phyloP scores from a whole-genome alignment of 2,113 vertebrate species.

The Xerus inauris region DNA sequence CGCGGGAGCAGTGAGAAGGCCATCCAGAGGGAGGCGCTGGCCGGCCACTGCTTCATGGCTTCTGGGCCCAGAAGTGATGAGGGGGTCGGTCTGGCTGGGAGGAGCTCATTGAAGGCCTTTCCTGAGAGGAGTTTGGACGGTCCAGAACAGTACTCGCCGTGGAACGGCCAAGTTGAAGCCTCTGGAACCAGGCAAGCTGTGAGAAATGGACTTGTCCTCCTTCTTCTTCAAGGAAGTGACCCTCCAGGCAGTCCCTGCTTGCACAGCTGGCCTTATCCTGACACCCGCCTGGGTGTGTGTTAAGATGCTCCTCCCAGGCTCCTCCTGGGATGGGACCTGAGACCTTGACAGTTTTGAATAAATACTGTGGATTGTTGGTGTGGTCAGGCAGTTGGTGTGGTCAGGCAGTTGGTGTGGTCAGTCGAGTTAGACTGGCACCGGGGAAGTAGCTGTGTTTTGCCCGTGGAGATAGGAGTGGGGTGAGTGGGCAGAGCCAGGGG shows the following conservation, averaged over 20 bases:
- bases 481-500: background rate
- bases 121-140: background rate
- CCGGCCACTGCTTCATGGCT: background rate
- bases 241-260: background rate
- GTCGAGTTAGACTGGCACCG: background rate
- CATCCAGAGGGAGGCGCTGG: background rate
- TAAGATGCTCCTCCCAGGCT: background rate
- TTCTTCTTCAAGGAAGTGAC: background rate
- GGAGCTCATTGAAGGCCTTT: background rate
- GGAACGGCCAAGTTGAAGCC: background rate
- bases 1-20: background rate
- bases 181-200: background rate
- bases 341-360: conserved; percentile 9
- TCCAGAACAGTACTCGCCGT: background rate
- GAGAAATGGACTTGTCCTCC: background rate
- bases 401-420: background rate
- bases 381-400: background rate
- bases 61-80: background rate
- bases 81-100: background rate
- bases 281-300: background rate
- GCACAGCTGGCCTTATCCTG: background rate
- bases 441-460: background rate
- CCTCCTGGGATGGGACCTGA: background rate
- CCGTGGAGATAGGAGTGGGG: background rate
- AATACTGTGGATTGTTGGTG: background rate